phyloP scores from a whole-genome alignment of 2,113 vertebrate genomes.

The Melospiza georgiana region DNA sequence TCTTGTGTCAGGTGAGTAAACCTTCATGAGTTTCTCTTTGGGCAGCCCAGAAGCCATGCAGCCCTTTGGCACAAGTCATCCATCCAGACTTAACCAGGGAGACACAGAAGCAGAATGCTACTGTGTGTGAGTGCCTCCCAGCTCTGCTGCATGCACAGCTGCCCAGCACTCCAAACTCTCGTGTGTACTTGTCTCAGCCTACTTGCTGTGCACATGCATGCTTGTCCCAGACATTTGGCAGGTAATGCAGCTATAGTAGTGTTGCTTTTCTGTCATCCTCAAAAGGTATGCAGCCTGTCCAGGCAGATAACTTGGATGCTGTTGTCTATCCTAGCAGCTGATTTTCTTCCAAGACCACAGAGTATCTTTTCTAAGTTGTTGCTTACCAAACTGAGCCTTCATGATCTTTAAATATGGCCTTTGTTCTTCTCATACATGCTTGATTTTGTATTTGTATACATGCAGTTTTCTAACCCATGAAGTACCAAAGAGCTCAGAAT shows the following conservation, averaged over 20 bases:
- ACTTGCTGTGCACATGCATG: accelerated
- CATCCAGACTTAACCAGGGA: neutral
- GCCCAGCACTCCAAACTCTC: accelerated
- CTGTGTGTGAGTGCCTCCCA: accelerated
- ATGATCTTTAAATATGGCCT: neutral
- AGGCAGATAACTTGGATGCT: neutral
- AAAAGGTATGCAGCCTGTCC: neutral
- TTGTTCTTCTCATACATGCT: neutral
- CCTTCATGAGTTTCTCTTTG: neutral
- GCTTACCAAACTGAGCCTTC: neutral
- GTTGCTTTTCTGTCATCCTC: neutral
- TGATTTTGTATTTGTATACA: neutral
- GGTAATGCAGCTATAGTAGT: neutral
- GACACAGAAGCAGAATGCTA: no score
- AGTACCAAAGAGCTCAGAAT: neutral
- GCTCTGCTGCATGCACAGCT: neutral
- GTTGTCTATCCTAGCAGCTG: neutral
- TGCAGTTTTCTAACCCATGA: neutral
- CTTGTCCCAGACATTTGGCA: accelerated
- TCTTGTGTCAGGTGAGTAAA: slow-evolving; percentile 37
- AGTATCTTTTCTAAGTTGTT: neutral
- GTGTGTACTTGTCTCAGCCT: neutral
- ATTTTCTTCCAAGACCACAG: neutral
- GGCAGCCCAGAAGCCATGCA: neutral
- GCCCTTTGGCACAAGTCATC: neutral